Base-by-base conservation (phyloP, 2,797 vertebrate genomes). In the Enteromius argenteus region DNA sequence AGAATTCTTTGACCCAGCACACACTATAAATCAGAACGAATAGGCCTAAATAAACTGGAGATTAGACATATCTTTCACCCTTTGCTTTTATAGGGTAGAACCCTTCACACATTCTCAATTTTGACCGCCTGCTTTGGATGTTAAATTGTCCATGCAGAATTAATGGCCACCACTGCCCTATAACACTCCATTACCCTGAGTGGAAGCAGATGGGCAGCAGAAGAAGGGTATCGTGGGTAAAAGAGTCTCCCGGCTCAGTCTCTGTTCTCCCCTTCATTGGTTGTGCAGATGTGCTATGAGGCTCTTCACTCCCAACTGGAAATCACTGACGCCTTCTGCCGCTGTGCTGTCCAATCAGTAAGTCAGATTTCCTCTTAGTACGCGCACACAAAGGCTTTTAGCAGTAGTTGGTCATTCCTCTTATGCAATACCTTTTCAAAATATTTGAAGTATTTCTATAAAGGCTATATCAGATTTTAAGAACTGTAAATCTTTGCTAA, bases 101-200 rank as follows among this genome's bases (percentile, higher is more conserved):
- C 51, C 76, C 91, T 86, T 81, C 80, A 84, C 90, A 89, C 90
- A 89, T 89, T 86, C 80, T 92, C 90, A 88, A 88, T 91, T 91
- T 88, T 92, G 89, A 91, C 88, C 87, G 90, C 88, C 92, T 93
- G 94, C 94, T 93, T 94, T 92, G 92, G 92, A 92, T 94, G 92
- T 92, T 92, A 90, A 94, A 92, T 94, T 93, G 91, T 91, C 91
- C 91, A 89, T 92, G 91, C 92, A 89, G 88, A 85, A 86, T 79
- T 85, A 89, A 88, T 85, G 80, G 76, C 44, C 79, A 71, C 44
- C 68, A 87, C 86, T 85, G 80, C 80, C 76, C 69, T 87, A 81
- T 85, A 87, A 87, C 81, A 80, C 86, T 86, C 78, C 85, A 84
- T 85, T 88, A 86, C 77, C 64, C 77, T 75, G 64, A 75, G 81